Evolutionary conservation across 1,140 invertebrate genomes (phyloP).

Genomic region (Lucilia cuprina): DNA sequence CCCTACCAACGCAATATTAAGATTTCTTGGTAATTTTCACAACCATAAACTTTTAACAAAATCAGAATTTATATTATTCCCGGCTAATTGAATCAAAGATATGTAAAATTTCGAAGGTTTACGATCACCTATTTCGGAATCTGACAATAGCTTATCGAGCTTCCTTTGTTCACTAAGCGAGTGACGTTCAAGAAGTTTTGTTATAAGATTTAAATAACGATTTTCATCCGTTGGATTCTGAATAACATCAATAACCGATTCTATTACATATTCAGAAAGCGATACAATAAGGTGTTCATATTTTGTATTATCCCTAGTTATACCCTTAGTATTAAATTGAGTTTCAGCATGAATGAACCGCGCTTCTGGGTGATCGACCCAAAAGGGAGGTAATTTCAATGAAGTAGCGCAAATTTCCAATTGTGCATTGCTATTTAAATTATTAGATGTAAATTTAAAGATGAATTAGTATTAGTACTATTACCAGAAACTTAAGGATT

Average conservation of each 20-base stretch:
- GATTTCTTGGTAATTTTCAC: not conserved
- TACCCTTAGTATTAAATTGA: not conserved
- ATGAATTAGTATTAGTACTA: not conserved
- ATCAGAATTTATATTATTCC: not conserved
- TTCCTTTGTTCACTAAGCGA: not conserved
- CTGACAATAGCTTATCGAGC: not conserved
- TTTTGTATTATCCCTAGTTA: not conserved
- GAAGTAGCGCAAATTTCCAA: not conserved
- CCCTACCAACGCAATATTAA: not conserved
- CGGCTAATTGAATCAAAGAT: not conserved
- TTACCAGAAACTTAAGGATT: not conserved
- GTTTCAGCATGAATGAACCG: not conserved
- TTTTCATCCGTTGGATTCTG: not conserved
- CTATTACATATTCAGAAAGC: not conserved
- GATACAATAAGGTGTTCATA: not conserved
- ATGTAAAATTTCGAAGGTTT: not conserved
- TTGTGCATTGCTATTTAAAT: not conserved
- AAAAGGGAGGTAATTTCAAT: not conserved
- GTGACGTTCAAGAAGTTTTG: not conserved
- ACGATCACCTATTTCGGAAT: not conserved
- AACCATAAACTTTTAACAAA: not conserved
- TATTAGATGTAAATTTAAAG: not conserved
- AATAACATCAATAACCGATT: not conserved
- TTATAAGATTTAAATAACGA: not conserved
- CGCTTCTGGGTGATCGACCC: not conserved